Base-by-base conservation (phyloP, 2,113 vertebrate genomes). In the Pollimyrus isidori region DNA sequence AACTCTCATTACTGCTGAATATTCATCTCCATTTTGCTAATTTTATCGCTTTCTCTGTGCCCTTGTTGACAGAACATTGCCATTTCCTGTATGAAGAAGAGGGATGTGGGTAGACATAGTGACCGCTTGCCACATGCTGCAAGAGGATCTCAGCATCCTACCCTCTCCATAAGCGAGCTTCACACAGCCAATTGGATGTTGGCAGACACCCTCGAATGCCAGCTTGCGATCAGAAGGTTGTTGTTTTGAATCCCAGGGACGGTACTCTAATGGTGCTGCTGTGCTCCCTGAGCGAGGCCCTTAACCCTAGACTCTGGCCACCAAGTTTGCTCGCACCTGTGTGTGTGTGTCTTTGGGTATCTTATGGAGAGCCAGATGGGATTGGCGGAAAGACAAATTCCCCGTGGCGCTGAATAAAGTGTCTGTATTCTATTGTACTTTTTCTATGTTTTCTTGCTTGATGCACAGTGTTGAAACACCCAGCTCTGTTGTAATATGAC, bases 401-500 rank as follows among this genome's bases (percentile, higher is more conserved):
- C 26, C 62, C 3, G 10, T 69, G 62, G n/a, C 9, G 3, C 26
- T 13, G 62, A 69, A 30, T 69, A 30, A 69, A 26, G 26, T 30
- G 62, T 26, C 62, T 69, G n/a, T 69, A 46, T 85, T 87, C 90
- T 88, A 89, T 46, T 86, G 91, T 91, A 84, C 39, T 58, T 21
- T 7, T 35, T 84, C n/a, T 46, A 89, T 69, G 39, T 91, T 92
- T 89, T 52, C 23, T 42, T 30, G 53, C 82, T 91, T 90, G 88
- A 87, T 49, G 39, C 58, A 88, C 87, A 88, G 92, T 91, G 91
- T 91, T 90, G 88, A 92, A 93, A 91, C 50, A 53, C 52, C 91
- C 50, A 90, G 85, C 90, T 89, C 92, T 89, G 91, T 90, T 90
- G 91, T 92, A 91, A 91, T 87, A 90, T 89, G 88, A 91, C 88